Evolutionary conservation across 92 coral and sea anemone species (phyloP), one percentile per base, ranked within the genome.

Genomic region (Phymanthus crucifer): DNA sequence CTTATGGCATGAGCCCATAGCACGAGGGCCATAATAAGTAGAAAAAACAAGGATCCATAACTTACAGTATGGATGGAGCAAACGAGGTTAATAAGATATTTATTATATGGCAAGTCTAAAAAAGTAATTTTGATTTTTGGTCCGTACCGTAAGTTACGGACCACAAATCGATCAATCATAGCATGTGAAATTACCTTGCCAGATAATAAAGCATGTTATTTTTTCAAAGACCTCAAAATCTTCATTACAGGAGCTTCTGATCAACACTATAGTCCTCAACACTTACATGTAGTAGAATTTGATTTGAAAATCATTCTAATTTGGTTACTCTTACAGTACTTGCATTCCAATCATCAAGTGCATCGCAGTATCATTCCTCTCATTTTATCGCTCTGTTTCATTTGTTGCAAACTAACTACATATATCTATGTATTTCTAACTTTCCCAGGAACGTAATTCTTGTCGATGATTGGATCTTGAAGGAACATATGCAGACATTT

Each of bases 401-500:
- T 40, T 40, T 21, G 14, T 40, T 35, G 37, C n/a, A 37, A 40
- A 10, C 68, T 23, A 75, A 46, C 79, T 27, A 61, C 12, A 61
- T 27, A 61, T 29, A 61, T 27, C 34, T 61, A 96, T 76, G 97
- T 85, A 79, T 86, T 78, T 82, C 99, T 83, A 24, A 96, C 99
- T 85, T 96, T 96, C 13, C 99, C 99, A 7, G 99, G 99, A 17
- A 92, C 95, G 61, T 96, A 96, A 47, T 89, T 94, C 83, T 93
- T 96, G 88, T 96, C 99, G 71, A 96, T 96, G 23, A 92, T 91
- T 0, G 98, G 86, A 31, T 96, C 99, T 83, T 94, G 93, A 11
- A 96, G 84, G 80, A 96, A 96, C 99, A 96, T 93, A 61, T 96
- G 99, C 81, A 96, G 77, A 69, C 99, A 96, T 36, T 91, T 92